phyloP scores from a whole-genome alignment of 2,888 invertebrate genomes.

The Tetragonisca angustula region DNA sequence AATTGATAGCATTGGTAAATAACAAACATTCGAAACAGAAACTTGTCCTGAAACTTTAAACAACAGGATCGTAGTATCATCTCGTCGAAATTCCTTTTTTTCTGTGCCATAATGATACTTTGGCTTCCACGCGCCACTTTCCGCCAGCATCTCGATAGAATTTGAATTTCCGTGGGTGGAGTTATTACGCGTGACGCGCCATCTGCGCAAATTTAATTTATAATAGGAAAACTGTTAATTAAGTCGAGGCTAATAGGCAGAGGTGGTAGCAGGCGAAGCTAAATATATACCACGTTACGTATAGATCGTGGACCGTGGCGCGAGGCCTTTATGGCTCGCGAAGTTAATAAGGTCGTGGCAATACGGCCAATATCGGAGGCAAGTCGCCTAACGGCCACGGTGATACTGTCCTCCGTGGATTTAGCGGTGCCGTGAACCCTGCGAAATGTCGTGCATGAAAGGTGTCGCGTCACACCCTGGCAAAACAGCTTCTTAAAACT shows the following conservation, averaged over 20 bases:
- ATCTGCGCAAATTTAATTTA: conserved; percentile 61
- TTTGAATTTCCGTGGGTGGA: background rate
- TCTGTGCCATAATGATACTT: too few species aligned
- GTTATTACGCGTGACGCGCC: conserved; percentile 33
- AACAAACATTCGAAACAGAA: too few species aligned
- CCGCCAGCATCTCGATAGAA: background rate
- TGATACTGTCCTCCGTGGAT: conserved; percentile 21
- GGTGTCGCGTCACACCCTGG: too few species aligned
- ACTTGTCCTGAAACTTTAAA: too few species aligned
- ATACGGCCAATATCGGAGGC: conserved; percentile 45
- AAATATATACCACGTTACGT: conserved; percentile 24
- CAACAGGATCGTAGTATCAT: too few species aligned
- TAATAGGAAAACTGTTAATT: conserved; percentile 64
- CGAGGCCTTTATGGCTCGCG: conserved; percentile 48
- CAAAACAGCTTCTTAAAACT: background rate
- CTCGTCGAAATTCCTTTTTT: too few species aligned
- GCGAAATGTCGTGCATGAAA: conserved; percentile 10
- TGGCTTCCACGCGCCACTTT: too few species aligned
- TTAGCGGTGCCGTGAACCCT: background rate
- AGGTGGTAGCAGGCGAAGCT: conserved; percentile 19
- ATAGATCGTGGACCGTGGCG: conserved; percentile 9
- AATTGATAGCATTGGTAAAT: too few species aligned
- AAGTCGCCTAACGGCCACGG: conserved; percentile 32
- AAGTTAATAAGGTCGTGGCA: conserved; percentile 58
- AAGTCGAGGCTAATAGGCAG: conserved; percentile 37